phyloP scores from a whole-genome alignment of 2,797 vertebrate species.

The Trichosurus vulpecula region DNA sequence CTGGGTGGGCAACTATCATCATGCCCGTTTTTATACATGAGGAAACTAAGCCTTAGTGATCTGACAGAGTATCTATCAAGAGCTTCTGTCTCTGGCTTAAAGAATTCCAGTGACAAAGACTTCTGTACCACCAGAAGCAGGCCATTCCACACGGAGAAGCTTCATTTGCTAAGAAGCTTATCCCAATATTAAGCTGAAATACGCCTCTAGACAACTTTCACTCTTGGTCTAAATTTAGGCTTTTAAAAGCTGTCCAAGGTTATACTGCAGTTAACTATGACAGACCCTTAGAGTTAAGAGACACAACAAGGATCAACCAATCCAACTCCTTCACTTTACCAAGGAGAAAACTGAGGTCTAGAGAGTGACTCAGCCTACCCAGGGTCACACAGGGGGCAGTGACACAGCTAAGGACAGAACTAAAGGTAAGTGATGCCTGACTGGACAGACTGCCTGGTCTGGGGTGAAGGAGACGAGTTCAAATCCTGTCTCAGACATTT shows the following conservation, averaged over 20 bases:
- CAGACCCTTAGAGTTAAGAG: too few species aligned
- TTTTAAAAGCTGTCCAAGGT: neutral
- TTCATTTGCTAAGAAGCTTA: neutral
- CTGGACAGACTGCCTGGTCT: neutral
- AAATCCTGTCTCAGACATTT: neutral
- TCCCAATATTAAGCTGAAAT: neutral
- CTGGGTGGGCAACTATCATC: neutral
- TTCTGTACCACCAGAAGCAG: neutral
- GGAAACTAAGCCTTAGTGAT: neutral
- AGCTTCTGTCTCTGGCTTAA: neutral
- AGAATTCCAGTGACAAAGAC: neutral
- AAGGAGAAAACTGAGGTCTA: neutral
- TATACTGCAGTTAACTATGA: neutral
- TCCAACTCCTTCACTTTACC: neutral
- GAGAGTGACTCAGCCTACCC: neutral
- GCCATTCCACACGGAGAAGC: neutral
- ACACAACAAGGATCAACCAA: neutral
- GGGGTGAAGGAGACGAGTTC: neutral
- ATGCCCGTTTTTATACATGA: too few species aligned
- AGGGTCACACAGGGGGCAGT: neutral
- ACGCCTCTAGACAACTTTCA: too few species aligned
- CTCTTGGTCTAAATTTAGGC: neutral
- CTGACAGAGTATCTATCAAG: neutral
- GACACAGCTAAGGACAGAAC: constrained; percentile 10
- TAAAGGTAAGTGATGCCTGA: neutral